Percentiles rank a stretch among this genome's conserved stretches.
phyloP scores from a whole-genome alignment of 2,888 invertebrate genomes.

The Phlogophora meticulosa region DNA sequence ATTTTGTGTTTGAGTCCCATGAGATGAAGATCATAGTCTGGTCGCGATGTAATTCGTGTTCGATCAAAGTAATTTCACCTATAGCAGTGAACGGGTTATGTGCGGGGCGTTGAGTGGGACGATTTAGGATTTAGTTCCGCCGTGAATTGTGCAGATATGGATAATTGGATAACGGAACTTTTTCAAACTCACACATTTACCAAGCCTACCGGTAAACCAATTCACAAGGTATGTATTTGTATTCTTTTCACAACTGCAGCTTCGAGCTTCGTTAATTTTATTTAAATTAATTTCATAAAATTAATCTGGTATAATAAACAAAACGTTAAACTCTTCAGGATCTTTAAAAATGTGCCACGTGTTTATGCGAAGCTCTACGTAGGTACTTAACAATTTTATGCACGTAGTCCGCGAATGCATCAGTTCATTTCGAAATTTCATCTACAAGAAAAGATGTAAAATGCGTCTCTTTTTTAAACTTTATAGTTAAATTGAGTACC shows the following conservation, averaged over 20 bases:
- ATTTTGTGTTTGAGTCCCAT: constrained; percentile 81
- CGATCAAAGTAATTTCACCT: constrained; percentile 19
- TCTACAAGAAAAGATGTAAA: constrained; percentile 19
- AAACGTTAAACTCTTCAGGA: too few species aligned
- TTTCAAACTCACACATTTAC: constrained; percentile 85
- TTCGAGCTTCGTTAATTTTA: neutral
- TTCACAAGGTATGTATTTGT: constrained; percentile 77
- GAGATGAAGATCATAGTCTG: constrained; percentile 78
- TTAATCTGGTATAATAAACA: too few species aligned
- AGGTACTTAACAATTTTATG: neutral
- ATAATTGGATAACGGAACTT: constrained; percentile 88
- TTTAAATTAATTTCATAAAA: too few species aligned
- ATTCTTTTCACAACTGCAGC: neutral
- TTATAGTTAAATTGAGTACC: constrained; percentile 44
- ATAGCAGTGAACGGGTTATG: constrained; percentile 23
- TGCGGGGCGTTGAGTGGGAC: constrained; percentile 7
- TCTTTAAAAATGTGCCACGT: neutral
- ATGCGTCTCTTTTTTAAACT: neutral
- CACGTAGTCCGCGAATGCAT: neutral
- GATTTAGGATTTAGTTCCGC: neutral
- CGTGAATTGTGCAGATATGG: constrained; percentile 73
- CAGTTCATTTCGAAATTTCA: neutral
- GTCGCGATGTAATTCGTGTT: constrained; percentile 21
- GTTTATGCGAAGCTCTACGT: neutral
- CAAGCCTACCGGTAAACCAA: constrained; percentile 70